phyloP scores from a whole-genome alignment of 2,888 invertebrate species.

The Gari tellinella region DNA sequence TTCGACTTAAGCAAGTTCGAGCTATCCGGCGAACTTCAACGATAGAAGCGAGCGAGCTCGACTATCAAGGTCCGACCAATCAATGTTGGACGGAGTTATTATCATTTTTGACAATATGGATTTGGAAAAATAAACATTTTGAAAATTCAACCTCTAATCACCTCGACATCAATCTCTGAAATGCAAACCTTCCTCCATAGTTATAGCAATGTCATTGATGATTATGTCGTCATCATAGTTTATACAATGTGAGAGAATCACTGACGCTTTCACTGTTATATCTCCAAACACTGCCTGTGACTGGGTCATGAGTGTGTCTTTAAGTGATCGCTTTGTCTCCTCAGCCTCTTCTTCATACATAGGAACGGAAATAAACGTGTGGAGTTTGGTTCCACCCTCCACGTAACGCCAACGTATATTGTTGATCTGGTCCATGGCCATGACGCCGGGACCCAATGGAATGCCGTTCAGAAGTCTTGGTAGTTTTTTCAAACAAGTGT shows the following conservation, averaged over 20 bases:
- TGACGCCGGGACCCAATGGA: slow-evolving; percentile 79
- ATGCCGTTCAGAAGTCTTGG: slow-evolving; percentile 80
- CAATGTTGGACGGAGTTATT: no score
- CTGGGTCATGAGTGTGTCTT: slow-evolving; percentile 73
- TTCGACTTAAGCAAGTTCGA: no score
- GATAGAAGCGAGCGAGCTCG: no score
- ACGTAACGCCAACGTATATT: slow-evolving; percentile 78
- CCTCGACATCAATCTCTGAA: slow-evolving; percentile 69
- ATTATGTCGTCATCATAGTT: slow-evolving; percentile 77
- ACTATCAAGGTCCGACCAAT: no score
- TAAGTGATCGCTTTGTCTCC: slow-evolving; percentile 70
- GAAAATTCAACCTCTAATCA: no score
- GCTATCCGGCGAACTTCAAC: no score
- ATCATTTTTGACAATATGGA: no score
- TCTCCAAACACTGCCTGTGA: slow-evolving; percentile 79
- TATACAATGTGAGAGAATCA: slow-evolving; percentile 77
- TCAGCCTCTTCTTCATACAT: slow-evolving; percentile 77
- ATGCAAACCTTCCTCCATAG: slow-evolving; percentile 76
- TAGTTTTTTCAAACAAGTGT: slow-evolving; percentile 75
- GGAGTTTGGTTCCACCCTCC: slow-evolving; percentile 74
- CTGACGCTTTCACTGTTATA: slow-evolving; percentile 77
- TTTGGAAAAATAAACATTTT: no score
- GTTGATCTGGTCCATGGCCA: slow-evolving; percentile 72
- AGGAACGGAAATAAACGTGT: slow-evolving; percentile 78
- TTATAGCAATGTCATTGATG: slow-evolving; percentile 79